Percentiles rank a stretch among this genome's conserved stretches.
Evolutionary conservation across 2,888 invertebrate genomes (phyloP).

Genomic region (Platycheirus albimanus): DNA sequence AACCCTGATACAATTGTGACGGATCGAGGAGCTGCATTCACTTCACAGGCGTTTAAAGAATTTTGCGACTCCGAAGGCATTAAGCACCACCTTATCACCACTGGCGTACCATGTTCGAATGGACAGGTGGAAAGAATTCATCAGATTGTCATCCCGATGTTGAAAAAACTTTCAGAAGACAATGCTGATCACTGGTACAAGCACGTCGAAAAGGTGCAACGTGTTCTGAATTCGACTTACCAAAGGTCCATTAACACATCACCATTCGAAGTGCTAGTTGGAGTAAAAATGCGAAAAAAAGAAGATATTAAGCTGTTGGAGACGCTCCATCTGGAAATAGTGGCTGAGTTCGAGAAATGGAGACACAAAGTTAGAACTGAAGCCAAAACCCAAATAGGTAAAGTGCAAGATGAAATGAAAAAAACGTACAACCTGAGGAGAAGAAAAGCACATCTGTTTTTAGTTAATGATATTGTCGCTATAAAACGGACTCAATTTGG

Average conservation of each 20-base stretch:
- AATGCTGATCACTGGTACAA: slow-evolving; percentile 1
- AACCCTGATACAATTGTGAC: neutral
- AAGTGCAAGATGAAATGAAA: slow-evolving; percentile 6
- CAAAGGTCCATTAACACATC: slow-evolving; percentile 17
- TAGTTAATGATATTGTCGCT: slow-evolving; percentile 11
- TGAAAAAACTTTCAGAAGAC: neutral
- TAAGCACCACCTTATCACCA: slow-evolving; percentile 1
- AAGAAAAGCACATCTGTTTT: neutral
- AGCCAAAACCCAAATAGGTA: slow-evolving; percentile 15
- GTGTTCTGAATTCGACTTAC: slow-evolving; percentile 8
- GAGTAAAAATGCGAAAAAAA: slow-evolving; percentile 19
- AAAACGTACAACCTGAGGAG: slow-evolving; percentile 5
- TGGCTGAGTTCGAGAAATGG: neutral
- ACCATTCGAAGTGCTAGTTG: slow-evolving; percentile 13
- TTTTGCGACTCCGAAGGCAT: neutral
- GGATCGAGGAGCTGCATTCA: neutral
- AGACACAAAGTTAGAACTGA: neutral
- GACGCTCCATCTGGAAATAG: neutral
- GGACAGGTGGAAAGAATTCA: slow-evolving; percentile 2
- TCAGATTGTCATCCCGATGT: slow-evolving; percentile 4
- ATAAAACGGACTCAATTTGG: slow-evolving; percentile 11
- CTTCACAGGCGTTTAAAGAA: slow-evolving; percentile 2
- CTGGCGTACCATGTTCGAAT: slow-evolving; percentile 3
- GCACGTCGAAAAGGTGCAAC: slow-evolving; percentile 4
- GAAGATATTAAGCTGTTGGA: neutral